phyloP scores from a whole-genome alignment of 2,113 vertebrate species.

The Chroicocephalus ridibundus region DNA sequence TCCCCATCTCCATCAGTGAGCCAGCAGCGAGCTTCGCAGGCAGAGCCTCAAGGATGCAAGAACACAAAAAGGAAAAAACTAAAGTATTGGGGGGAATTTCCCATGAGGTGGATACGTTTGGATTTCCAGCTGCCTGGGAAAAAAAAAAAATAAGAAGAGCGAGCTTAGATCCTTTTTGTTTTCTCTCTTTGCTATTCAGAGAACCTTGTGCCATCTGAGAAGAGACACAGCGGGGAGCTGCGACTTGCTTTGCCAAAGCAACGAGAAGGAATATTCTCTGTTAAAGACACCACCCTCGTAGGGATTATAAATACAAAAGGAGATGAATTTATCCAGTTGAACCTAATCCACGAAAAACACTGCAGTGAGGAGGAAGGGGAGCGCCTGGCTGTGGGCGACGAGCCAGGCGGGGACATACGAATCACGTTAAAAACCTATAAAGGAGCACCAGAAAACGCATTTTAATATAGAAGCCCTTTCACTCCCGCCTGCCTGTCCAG shows the following conservation, averaged over 20 bases:
- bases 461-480: neutral
- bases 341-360: neutral
- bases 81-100: neutral
- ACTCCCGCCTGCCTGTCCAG: neutral
- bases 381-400: neutral
- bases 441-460: neutral
- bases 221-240: neutral
- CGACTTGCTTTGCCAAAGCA: slow-evolving; percentile 26
- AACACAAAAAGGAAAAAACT: neutral
- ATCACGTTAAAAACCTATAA: neutral
- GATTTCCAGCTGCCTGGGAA: neutral
- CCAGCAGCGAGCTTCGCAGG: neutral
- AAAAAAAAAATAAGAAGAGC: neutral
- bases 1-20: neutral
- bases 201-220: neutral
- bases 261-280: neutral
- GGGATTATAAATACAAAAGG: slow-evolving; percentile 21
- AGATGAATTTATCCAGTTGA: neutral
- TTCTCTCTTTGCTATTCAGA: slow-evolving; percentile 5
- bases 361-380: neutral
- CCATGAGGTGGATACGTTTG: neutral
- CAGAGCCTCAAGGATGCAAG: neutral
- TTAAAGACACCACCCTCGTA: neutral
- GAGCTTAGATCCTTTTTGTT: neutral
- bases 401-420: neutral